Base-by-base conservation (phyloP, 1,140 invertebrate genomes). In the Bombyx mandarina region DNA sequence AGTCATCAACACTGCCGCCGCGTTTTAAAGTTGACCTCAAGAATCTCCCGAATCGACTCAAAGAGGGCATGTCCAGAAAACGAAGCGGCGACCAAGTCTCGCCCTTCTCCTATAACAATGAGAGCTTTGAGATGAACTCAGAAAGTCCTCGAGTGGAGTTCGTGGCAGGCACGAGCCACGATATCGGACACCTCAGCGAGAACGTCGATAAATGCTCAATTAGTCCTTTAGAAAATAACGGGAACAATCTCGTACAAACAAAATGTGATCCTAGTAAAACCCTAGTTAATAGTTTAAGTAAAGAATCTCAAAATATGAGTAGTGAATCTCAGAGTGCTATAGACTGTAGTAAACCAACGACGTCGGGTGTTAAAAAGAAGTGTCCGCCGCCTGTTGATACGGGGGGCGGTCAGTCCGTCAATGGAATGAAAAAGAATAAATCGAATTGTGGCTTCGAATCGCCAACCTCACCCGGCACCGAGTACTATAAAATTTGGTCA, bases 401-500 rank as follows among this genome's bases (percentile, higher is more conserved):
- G 3, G 79, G 80, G 10, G 78, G 86, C 7, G 81, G 83, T 43
- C 72, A 78, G 57, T 57, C 73, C 42, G 63, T 81, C 12, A 86
- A 86, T 56, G 88, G 85, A 56, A 77, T 82, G 10, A 89, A 88
- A 61, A 89, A 89, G 77, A 73, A 77, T 18, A 88, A 86, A 73
- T 66, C 71, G 43, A 86, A 86, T 56, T 77, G 75, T 45, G 86
- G 82, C 8, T 70, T 84, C 22, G 89, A 89, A 60, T 89, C 87
- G 26, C 89, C 89, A 1, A 89, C 89, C 54, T 89, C 87, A 9
- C 84, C 84, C 7, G 89, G 85, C 57, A 90, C 89, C 43, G 90
- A 91, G 64, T 91, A 91, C 76, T 90, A 90, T 72, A 90, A 91
- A 73, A 89, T 91, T 67, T 91, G 90, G 90, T 89, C 88, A 50